Percentiles rank a stretch among this genome's conserved stretches.
These are phyloP conservation scores for Megamerina dolium DNA, from an alignment of 2,888 invertebrate species.

Conservation along the genomic window DNA sequence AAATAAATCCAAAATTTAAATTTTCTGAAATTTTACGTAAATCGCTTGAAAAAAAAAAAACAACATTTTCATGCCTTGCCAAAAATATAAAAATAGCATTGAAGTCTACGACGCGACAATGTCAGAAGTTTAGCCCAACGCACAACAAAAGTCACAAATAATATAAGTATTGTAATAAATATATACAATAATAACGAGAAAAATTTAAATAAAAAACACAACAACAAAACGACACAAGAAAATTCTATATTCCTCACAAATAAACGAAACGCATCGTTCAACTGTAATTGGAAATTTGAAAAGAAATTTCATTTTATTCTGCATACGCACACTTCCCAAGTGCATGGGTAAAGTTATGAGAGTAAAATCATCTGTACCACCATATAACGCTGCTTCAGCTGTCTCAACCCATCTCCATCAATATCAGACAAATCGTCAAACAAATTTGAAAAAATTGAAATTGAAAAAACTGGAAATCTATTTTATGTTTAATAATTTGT, in stretches of 20 bases:
- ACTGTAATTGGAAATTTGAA: no score
- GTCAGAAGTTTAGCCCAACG: constrained; percentile 18
- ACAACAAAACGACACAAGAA: no score
- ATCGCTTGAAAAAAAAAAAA: no score
- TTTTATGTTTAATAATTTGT: constrained; percentile 45
- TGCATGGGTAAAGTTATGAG: constrained; percentile 46
- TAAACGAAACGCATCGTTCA: no score
- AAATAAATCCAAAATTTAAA: no score
- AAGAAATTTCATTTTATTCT: no score
- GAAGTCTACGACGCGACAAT: constrained; percentile 12
- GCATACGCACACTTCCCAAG: no score
- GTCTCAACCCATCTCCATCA: no score
- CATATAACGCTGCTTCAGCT: background rate
- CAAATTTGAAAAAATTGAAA: constrained; percentile 27
- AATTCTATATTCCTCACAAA: no score
- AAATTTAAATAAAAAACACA: background rate
- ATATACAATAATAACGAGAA: constrained; percentile 1
- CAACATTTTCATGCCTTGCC: constrained; percentile 2
- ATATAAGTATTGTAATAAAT: no score
- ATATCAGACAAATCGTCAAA: background rate
- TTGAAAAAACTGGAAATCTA: constrained; percentile 40
- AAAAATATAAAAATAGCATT: constrained; percentile 1
- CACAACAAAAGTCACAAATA: constrained; percentile 3
- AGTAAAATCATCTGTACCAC: constrained; percentile 16
- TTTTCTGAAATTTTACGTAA: no score